Percentiles rank a stretch among this genome's conserved stretches.
Conservation (phyloP, 2,113 vertebrate species). For the Campylomormyrus tamandua region DNA sequence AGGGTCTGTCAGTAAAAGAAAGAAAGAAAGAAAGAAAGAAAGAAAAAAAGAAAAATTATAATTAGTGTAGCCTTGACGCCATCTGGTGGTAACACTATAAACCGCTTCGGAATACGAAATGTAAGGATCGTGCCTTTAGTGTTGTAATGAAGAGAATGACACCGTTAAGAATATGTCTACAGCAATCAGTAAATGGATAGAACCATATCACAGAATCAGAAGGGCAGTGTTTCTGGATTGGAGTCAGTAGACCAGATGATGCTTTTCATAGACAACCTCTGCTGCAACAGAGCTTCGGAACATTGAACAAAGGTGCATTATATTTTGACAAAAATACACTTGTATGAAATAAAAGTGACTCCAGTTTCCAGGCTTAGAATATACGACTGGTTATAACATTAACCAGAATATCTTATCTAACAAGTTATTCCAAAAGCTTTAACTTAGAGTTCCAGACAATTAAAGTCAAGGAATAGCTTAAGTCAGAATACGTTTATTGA, state of each 20-base stretch:
- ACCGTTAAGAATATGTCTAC: neutral
- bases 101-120: neutral
- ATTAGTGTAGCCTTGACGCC: neutral
- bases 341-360: neutral
- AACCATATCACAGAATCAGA: neutral
- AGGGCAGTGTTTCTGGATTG: neutral
- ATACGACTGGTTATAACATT: neutral
- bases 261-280: neutral
- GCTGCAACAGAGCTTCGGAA: neutral
- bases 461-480: neutral
- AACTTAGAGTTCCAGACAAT: neutral
- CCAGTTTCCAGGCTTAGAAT: neutral
- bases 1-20: neutral
- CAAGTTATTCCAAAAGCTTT: neutral
- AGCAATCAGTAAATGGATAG: neutral
- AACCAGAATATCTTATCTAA: neutral
- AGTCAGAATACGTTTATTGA: neutral
- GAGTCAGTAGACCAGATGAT: neutral
- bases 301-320: neutral
- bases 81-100: conserved; percentile 3
- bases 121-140: neutral
- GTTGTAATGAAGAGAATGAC: neutral
- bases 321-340: neutral
- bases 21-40: neutral
- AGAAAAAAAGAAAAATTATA: neutral